Conservation (phyloP, 1,140 invertebrate genomes). For the Drosophila ogumai region DNA sequence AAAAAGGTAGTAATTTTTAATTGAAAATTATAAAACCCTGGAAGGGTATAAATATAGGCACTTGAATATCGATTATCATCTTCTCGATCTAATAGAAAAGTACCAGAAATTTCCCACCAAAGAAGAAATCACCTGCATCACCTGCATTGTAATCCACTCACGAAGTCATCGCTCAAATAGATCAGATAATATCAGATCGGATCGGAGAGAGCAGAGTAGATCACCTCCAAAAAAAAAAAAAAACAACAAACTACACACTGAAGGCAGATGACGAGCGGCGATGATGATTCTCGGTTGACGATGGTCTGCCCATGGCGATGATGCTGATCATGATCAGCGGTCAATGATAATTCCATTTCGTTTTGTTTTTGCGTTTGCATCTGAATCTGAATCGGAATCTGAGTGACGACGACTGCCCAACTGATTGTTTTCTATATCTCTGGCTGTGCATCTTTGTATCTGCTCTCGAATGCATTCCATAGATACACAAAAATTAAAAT, state of each 20-base stretch:
- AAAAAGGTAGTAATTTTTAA: too few relatives aligned
- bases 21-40: too few relatives aligned
- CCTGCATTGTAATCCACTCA: slow-evolving; percentile 29
- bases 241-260: slow-evolving; percentile 11
- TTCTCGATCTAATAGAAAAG: slow-evolving; percentile 8
- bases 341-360: slow-evolving; percentile 64
- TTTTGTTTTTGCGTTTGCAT: slow-evolving; percentile 67
- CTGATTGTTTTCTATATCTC: slow-evolving; percentile 32
- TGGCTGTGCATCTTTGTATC: slow-evolving; percentile 34
- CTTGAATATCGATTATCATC: slow-evolving; percentile 3
- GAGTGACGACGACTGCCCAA: slow-evolving; percentile 27
- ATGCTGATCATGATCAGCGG: slow-evolving; percentile 46
- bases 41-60: too few relatives aligned
- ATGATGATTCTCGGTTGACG: slow-evolving; percentile 28
- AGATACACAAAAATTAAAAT: slow-evolving; percentile 84
- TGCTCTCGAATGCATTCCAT: slow-evolving; percentile 73
- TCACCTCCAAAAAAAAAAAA: slow-evolving; percentile 13
- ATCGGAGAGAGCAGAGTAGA: slow-evolving; percentile 21
- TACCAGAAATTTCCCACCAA: slow-evolving; percentile 8
- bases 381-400: slow-evolving; percentile 47
- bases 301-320: slow-evolving; percentile 22
- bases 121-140: slow-evolving; percentile 19
- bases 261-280: slow-evolving; percentile 34
- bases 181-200: slow-evolving; percentile 28
- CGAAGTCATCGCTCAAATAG: slow-evolving; percentile 33